Conservation (phyloP, 2,888 invertebrate species). For the Ophion ventricosus region DNA sequence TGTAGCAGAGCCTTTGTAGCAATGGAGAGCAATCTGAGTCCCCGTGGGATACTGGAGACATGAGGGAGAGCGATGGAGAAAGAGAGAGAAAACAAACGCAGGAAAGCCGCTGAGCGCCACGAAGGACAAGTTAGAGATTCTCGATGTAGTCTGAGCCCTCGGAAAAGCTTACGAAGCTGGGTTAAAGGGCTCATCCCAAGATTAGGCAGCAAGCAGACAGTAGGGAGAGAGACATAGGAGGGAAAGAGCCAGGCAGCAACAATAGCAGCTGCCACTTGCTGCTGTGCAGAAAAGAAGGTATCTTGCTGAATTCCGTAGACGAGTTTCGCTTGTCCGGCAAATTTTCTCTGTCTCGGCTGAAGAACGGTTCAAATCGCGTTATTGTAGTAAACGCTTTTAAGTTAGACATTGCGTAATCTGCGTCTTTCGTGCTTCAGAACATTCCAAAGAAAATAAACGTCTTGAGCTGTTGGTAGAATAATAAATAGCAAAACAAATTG, state of each 20-base stretch:
- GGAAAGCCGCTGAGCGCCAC: constrained; percentile 23
- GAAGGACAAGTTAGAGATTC: constrained; percentile 44
- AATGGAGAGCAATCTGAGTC: constrained; percentile 42
- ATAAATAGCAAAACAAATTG: too few relatives aligned
- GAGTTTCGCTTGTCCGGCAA: constrained; percentile 59
- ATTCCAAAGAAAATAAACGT: not conserved
- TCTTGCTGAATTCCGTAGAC: constrained; percentile 50
- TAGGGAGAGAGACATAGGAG: constrained; percentile 6
- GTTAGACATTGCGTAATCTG: not conserved
- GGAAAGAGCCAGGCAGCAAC: not conserved
- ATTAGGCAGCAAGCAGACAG: constrained; percentile 62
- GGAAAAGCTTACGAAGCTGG: constrained; percentile 66
- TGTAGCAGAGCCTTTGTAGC: constrained; percentile 7
- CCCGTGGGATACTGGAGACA: constrained; percentile 38
- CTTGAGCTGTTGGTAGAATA: too few relatives aligned
- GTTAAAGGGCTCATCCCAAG: constrained; percentile 67
- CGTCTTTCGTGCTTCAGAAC: not conserved
- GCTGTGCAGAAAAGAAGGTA: constrained; percentile 31
- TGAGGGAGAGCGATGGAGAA: constrained; percentile 8
- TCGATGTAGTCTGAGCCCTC: constrained; percentile 62
- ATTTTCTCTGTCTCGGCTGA: constrained; percentile 40
- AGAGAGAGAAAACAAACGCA: not conserved
- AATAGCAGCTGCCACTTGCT: constrained; percentile 41
- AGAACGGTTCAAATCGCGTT: constrained; percentile 33
- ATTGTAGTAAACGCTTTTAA: constrained; percentile 23